Evolutionary conservation across 2,797 vertebrate species (phyloP), one percentile per base, ranked within the genome.

Genomic region (Periparus ater): DNA sequence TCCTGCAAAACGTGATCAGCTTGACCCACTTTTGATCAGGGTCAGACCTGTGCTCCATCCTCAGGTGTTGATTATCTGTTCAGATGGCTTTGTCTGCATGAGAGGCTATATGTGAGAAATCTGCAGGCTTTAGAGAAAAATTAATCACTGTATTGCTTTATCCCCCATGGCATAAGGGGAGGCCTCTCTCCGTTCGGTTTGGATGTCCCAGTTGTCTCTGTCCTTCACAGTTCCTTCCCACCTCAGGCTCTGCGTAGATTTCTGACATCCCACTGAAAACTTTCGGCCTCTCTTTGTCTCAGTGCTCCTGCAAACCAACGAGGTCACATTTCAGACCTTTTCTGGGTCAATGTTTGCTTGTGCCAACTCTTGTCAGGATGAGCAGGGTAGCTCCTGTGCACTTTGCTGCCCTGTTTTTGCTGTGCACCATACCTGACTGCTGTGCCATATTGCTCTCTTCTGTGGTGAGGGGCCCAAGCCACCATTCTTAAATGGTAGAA

Each of bases 11-110:
- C 0, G 0, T 78, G 77, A 91, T 85, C 79, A 86, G 79, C 84
- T 87, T 97, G 94, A 95, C 90, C 92, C 75, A 88, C 74, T 95
- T 97, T 44, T 34, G 81, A 79, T 60, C 67, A 77, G 74, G 86
- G 66, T 85, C 70, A 92, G 76, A 71, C 38, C 29, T 82, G 40
- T 48, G 27, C 66, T 77, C 6, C 40, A 88, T 82, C 79, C 80
- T 75, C 80, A 84, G 75, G 61, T 80, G 74, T 68, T n/a, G 78
- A 91, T 94, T 68, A 92, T 84, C 86, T 74, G 42, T 91, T 93
- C 94, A 72, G 80, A 96, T 42, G 57, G 34, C 77, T 95, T 85
- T 96, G 63, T 62, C 77, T 67, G 11, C n/a, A 7, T n/a, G 50
- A 76, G 58, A 93, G 29, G 47, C 66, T 88, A 0, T 17, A 32